Evolutionary conservation across 1,140 invertebrate genomes (phyloP), one percentile per base, ranked within the genome.

Genomic region (Archivesica marissinica): DNA sequence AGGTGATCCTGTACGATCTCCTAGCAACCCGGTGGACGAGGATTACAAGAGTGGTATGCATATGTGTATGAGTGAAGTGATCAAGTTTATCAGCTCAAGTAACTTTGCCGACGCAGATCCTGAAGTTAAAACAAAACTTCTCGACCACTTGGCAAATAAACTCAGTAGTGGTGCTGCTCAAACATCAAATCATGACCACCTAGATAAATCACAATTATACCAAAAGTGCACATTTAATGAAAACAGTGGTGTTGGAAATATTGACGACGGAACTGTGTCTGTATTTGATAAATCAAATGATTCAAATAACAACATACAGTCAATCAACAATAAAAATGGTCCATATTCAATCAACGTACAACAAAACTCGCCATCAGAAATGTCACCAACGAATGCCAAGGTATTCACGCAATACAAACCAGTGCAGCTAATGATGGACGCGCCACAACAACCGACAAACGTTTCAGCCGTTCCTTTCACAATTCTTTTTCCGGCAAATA

Each of bases 1-100:
- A 66, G 79, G 44, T 72, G 79, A 81, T 20, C 9, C 39, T 13
- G 17, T 30, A 13, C 59, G 28, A 2, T 25, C 56, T 25, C 38
- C 79, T 3, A 47, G 17, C 61, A 23, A 15, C 7, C n/a, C 25
- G 0, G 17, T 15, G 7, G 80, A 83, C 25, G 70, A 75, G 11
- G 80, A 83, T 28, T 83, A 83, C 54, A 61, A 68, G 35, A 83
- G 66, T 59, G 80, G 80, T 6, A 72, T 83, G 39, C 44, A 83
- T 25, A 75, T 52, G 2, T 83, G 80, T 47, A 72, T 83, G 33
- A 75, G 80, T 35, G 80, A 83, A 47, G 80, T 83, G 13, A 83
- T 83, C 9, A 74, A 75, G 38, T 61, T 72, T 35, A 52, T 83
- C 13, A 54, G 64, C 50, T 61, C 80, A 7, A 83, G 33, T n/a